Conservation (phyloP, 2,797 vertebrate genomes). For the Phalloptychus januarius region DNA sequence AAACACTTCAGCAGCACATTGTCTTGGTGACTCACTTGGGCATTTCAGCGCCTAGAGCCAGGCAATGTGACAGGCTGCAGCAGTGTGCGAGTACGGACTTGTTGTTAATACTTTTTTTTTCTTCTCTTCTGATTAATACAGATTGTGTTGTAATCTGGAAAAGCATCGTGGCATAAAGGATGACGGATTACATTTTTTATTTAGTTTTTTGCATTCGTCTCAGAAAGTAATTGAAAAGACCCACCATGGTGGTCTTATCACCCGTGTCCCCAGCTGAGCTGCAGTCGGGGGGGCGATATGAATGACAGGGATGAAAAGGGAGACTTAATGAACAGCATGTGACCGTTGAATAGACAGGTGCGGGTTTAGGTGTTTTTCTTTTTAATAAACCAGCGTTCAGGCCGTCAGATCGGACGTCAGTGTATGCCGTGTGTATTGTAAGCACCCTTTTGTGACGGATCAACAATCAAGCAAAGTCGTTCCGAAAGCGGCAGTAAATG, state of each 20-base stretch:
- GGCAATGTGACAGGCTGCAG: constrained; percentile 65
- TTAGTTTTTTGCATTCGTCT: constrained; percentile 67
- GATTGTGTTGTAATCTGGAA: constrained; percentile 71
- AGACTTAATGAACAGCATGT: constrained; percentile 75
- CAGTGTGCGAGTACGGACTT: constrained; percentile 57
- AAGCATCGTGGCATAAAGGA: constrained; percentile 78
- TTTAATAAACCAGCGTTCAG: constrained; percentile 65
- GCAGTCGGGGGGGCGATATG: constrained; percentile 71
- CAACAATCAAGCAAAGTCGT: constrained; percentile 46
- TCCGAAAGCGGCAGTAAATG: constrained; percentile 40
- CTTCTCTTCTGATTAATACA: constrained; percentile 68
- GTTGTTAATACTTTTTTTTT: constrained; percentile 64
- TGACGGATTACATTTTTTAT: constrained; percentile 74
- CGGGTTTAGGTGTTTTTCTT: constrained; percentile 66
- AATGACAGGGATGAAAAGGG: constrained; percentile 62
- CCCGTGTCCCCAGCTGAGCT: constrained; percentile 69
- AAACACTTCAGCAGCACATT: constrained; percentile 51
- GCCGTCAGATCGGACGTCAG: constrained; percentile 62
- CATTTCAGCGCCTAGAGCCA: constrained; percentile 59
- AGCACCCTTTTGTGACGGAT: constrained; percentile 55
- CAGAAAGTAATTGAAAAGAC: constrained; percentile 78
- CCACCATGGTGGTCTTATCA: constrained; percentile 70
- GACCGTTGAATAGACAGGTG: constrained; percentile 71
- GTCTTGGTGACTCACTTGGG: constrained; percentile 59
- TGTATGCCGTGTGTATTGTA: constrained; percentile 42